phyloP scores from a whole-genome alignment of 1,140 invertebrate species.

The Oncopeltus fasciatus region DNA sequence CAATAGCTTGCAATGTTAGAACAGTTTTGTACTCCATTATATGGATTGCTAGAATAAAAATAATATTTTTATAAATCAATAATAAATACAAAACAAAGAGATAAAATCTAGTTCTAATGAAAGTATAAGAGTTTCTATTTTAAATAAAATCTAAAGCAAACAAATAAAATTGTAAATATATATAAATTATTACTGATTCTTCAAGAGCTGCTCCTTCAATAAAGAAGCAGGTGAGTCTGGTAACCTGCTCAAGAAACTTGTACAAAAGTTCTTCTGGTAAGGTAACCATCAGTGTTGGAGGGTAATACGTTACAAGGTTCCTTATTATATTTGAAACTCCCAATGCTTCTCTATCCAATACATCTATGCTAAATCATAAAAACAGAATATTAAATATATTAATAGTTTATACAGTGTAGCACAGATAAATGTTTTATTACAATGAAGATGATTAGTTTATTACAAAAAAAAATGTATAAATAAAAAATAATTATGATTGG shows the following conservation, averaged over 20 bases:
- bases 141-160: too few species aligned
- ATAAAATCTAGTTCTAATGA: too few species aligned
- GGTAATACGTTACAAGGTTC: slow-evolving; percentile 48
- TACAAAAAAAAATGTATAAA: not conserved
- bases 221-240: slow-evolving; percentile 56
- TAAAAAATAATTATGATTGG: too few species aligned
- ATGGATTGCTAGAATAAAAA: too few species aligned
- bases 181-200: slow-evolving; percentile 43
- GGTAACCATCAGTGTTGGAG: slow-evolving; percentile 29
- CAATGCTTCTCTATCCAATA: slow-evolving; percentile 44
- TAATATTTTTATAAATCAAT: too few species aligned
- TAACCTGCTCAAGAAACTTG: slow-evolving; percentile 45
- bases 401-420: too few species aligned
- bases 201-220: slow-evolving; percentile 55
- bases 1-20: too few species aligned
- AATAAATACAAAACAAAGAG: too few species aligned
- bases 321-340: slow-evolving; percentile 51
- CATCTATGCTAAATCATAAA: slow-evolving; percentile 35
- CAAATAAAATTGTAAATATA: not conserved
- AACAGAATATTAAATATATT: too few species aligned
- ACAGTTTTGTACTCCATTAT: too few species aligned
- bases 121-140: too few species aligned
- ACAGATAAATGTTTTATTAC: not conserved
- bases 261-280: slow-evolving; percentile 38
- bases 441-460: not conserved